Evolutionary conservation across 2,113 vertebrate genomes (phyloP).

Genomic region (Leptobrachium ailaonicum): DNA sequence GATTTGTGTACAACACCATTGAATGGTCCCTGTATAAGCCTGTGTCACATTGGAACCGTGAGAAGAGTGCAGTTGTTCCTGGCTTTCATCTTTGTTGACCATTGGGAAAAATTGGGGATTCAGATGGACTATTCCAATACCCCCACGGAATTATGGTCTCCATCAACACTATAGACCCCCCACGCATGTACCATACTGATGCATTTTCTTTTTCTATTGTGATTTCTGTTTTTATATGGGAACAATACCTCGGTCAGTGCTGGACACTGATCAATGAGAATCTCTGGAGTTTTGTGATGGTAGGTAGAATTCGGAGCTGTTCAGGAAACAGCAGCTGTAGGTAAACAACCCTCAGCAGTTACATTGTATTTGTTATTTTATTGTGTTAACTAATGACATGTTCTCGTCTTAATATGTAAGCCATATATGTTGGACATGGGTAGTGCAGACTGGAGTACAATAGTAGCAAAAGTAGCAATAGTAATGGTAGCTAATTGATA

Average conservation of each 20-base stretch:
- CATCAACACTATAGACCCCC: too few species aligned
- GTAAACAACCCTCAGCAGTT: not conserved
- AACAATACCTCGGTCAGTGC: conserved; percentile 26
- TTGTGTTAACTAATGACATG: conserved; percentile 4
- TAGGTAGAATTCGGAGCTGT: not conserved
- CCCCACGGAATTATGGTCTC: too few species aligned
- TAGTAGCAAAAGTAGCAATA: not conserved
- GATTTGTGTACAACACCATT: too few species aligned
- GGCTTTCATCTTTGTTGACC: too few species aligned
- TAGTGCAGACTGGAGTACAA: not conserved
- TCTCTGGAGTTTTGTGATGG: not conserved
- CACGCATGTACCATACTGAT: too few species aligned
- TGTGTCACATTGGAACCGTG: too few species aligned
- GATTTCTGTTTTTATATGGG: conserved; percentile 4
- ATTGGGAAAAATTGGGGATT: too few species aligned
- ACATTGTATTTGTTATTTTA: conserved; percentile 9
- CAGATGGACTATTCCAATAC: too few species aligned
- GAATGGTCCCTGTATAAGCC: too few species aligned
- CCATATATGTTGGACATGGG: not conserved
- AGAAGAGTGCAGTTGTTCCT: too few species aligned
- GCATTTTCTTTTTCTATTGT: too few species aligned
- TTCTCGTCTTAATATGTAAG: conserved; percentile 6
- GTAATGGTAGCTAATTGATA: not conserved
- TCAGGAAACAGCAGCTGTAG: not conserved
- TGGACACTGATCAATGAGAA: conserved; percentile 25